Base-by-base conservation (phyloP, 2,797 vertebrate genomes). In the Phataginus tetradactyla region DNA sequence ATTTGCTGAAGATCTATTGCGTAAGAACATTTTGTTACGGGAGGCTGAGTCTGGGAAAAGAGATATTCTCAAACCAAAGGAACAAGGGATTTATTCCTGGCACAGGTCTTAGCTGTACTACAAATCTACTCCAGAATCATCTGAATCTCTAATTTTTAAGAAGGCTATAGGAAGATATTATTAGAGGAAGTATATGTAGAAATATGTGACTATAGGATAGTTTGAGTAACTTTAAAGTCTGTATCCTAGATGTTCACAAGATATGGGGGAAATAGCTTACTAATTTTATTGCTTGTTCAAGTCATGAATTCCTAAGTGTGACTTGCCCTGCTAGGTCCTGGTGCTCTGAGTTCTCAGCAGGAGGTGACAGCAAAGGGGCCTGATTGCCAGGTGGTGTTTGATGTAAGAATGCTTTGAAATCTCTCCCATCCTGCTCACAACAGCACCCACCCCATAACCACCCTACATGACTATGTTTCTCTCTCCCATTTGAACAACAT, bases 371-470 rank as follows among this genome's bases (percentile, higher is more conserved):
- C 86, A 32, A 45, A 96, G 89, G 69, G 63, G 37, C 85, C 74
- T n/a, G 51, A 91, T 92, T 57, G 59, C 93, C 91, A 90, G 68
- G 80, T 91, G 90, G 86, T 96, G 94, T 96, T 97, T 98, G 97
- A 97, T 92, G 97, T 96, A 86, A 93, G 97, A 96, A 98, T 97
- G 96, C 97, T 98, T 98, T 98, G 98, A 97, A 96, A 97, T 94
- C 78, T 96, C 69, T 80, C 59, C 90, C 51, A 57, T 57, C 78
- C 55, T 92, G 63, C 80, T 96, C 55, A 90, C 55, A 49, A 61
- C 29, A 68, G 71, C 23, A 90, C 71, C 84, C 55, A 91, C 39
- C 29, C 83, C 49, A 37, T 77, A 57, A 63, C 45, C 20, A 39
- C 25, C 34, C 42, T 20, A 49, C 21, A 71, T 74, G 37, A 83